Percentiles rank a stretch among this genome's conserved stretches.
phyloP scores from a whole-genome alignment of 2,888 invertebrate genomes.

The Phyllotreta striolata region DNA sequence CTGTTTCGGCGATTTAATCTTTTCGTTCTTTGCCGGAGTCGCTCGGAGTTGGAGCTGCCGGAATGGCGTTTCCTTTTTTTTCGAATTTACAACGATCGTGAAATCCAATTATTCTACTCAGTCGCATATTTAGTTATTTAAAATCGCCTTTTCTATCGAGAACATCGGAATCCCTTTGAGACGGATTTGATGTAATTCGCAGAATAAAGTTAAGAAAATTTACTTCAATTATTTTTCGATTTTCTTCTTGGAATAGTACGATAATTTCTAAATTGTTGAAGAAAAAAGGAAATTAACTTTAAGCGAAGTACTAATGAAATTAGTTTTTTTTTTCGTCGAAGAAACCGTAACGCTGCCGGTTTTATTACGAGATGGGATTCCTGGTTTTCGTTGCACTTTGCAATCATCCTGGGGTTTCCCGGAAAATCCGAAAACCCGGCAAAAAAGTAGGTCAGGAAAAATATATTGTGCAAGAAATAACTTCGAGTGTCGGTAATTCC shows the following conservation, averaged over 20 bases:
- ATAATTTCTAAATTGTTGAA: too few species aligned
- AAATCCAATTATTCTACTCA: constrained; percentile 22
- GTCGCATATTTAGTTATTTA: constrained; percentile 9
- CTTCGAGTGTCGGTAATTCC: constrained; percentile 14
- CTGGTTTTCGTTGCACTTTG: constrained; percentile 17
- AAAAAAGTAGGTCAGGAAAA: constrained; percentile 21
- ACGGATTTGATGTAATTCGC: not conserved
- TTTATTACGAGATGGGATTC: constrained; percentile 23
- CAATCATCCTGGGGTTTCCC: constrained; percentile 22
- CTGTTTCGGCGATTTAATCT: constrained; percentile 32
- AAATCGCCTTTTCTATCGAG: constrained; percentile 1
- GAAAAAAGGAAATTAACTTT: too few species aligned
- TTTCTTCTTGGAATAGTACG: too few species aligned
- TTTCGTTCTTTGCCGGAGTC: constrained; percentile 17
- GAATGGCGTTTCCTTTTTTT: constrained; percentile 1
- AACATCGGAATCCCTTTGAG: not conserved
- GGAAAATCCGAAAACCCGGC: constrained; percentile 18
- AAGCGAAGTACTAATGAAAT: too few species aligned
- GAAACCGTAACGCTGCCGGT: constrained; percentile 6
- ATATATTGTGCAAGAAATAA: constrained; percentile 21
- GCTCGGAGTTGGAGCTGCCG: constrained; percentile 10
- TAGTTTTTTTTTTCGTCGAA: too few species aligned
- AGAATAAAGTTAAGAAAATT: not conserved
- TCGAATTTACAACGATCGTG: constrained; percentile 26
- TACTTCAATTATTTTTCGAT: not conserved